These are phyloP conservation scores for Ranitomeya variabilis DNA, from an alignment of 2,113 vertebrate species.

Conservation along the genomic window DNA sequence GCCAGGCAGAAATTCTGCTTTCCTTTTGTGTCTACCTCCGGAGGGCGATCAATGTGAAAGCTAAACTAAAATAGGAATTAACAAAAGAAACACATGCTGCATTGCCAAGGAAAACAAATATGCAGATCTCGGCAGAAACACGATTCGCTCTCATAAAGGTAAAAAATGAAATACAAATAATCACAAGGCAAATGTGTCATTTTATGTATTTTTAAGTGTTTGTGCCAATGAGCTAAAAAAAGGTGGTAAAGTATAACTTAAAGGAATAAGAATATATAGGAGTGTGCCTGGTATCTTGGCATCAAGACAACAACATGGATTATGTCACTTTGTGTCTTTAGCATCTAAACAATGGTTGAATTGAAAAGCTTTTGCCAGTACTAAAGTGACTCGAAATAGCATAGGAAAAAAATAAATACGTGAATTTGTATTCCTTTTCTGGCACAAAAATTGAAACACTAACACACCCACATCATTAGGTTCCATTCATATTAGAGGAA, in stretches of 20 bases:
- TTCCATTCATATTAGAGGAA: too few species aligned
- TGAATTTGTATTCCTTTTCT: too few species aligned
- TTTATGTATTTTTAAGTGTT: background rate
- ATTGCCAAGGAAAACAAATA: constrained; percentile 17
- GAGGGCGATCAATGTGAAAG: constrained; percentile 32
- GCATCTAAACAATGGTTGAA: background rate
- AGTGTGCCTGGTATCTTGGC: background rate
- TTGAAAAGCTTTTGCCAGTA: too few species aligned
- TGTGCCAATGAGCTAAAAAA: background rate
- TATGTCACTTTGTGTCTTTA: background rate
- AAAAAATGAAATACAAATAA: background rate
- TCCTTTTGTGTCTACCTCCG: constrained; percentile 18
- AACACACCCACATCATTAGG: too few species aligned
- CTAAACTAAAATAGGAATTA: constrained; percentile 39
- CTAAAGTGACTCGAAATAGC: too few species aligned
- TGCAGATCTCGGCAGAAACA: constrained; percentile 26
- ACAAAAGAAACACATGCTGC: constrained; percentile 14
- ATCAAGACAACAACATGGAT: background rate
- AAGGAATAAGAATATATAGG: background rate
- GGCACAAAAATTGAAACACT: too few species aligned
- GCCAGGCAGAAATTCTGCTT: constrained; percentile 31
- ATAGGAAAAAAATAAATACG: too few species aligned
- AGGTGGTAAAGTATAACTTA: background rate
- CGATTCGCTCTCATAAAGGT: background rate
- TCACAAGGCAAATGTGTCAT: background rate